Evolutionary conservation across 2,113 vertebrate species (phyloP), one percentile per base, ranked within the genome.

Genomic region (Pongo pygmaeus): DNA sequence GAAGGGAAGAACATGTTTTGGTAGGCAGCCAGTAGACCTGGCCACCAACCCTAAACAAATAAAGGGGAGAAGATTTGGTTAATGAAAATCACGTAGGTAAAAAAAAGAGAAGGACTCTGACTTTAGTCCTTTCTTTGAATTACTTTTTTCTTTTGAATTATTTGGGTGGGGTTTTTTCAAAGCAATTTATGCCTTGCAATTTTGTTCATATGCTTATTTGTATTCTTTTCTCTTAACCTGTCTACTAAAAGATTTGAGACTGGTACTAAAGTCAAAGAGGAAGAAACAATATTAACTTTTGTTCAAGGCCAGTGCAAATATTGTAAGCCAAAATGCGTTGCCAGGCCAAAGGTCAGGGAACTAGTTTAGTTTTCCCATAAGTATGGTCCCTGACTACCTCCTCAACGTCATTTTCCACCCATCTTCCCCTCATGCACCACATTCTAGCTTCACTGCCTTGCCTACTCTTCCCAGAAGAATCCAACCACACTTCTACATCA

Each of bases 111-210:
- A 94, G 11, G n/a, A 85, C 35, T 74, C n/a, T 81, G 27, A 67
- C 67, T 64, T 64, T 50, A 5, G 25, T 84, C 50, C 81, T 86
- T 70, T 20, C n/a, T 79, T 91, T 69, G 22, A 83, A 48, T 69
- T 83, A 64, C 16, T 27, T 57, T 57, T 94, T 72, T 59, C 40
- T 70, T 72, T 92, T 89, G n/a, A 96, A 86, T 91, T 87, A 84
- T 81, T 77, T 95, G 86, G 27, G n/a, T 74, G n/a, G 27, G 2
- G 22, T 84, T 30, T 74, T 83, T 80, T 74, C 74, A 81, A 89
- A 30, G 64, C 89, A 95, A 89, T 90, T 5, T 67, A 43, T 75
- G 23, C 30, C 52, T 92, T 81, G 43, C 40, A 52, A 88, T 88
- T 78, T 61, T 61, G 48, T 77, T 78, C 38, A 67, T 30, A 89